Evolutionary conservation across 1,140 invertebrate species (phyloP).

Genomic region (Drosophila hydei): DNA sequence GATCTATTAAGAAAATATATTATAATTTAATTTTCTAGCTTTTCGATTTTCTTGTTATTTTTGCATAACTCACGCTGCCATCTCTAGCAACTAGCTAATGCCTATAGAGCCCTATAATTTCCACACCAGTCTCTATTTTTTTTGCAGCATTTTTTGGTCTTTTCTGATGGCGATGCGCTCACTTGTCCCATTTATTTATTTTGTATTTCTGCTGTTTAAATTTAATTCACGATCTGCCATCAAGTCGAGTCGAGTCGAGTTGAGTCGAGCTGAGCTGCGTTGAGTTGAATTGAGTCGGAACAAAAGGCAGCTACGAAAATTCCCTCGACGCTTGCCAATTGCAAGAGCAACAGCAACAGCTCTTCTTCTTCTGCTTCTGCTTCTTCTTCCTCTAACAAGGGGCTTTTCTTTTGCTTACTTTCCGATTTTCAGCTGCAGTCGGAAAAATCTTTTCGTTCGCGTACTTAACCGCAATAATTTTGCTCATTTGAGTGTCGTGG

Average conservation of each 20-base stretch:
- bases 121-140: conserved; percentile 36
- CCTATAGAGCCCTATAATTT: conserved; percentile 68
- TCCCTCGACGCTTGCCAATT: conserved; percentile 40
- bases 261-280: conserved; percentile 11
- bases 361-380: conserved; percentile 21
- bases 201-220: conserved; percentile 78
- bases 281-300: conserved; percentile 13
- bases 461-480: conserved; percentile 83
- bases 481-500: conserved; percentile 82
- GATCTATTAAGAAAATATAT: too few species aligned
- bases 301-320: conserved; percentile 33
- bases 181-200: conserved; percentile 82
- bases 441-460: conserved; percentile 71
- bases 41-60: background rate
- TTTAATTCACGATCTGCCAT: conserved; percentile 76
- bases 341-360: conserved; percentile 2
- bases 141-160: conserved; percentile 5
- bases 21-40: too few species aligned
- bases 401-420: conserved; percentile 68
- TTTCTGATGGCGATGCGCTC: conserved; percentile 45
- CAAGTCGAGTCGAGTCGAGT: conserved; percentile 29
- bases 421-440: conserved; percentile 58
- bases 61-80: conserved; percentile 7
- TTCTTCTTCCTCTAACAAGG: conserved; percentile 19
- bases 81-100: conserved; percentile 11